A percentile compares a stretch with the other conserved stretches of the same genome.
phyloP scores from a whole-genome alignment of 2,113 vertebrate genomes.

The human region DNA sequence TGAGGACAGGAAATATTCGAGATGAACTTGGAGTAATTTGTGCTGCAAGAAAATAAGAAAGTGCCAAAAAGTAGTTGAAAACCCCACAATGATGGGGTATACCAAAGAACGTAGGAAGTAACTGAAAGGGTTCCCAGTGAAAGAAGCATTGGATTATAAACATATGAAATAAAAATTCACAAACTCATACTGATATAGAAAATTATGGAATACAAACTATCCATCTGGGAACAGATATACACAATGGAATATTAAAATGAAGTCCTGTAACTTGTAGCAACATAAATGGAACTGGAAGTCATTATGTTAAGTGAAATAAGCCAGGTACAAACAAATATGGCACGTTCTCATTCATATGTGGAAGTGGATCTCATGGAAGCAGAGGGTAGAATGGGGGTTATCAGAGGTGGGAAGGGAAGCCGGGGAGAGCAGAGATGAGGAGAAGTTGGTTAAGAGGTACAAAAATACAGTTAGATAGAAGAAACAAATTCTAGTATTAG shows the following conservation, averaged over 20 bases:
- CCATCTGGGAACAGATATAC: neutral
- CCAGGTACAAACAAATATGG: neutral
- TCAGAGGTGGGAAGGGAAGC: neutral
- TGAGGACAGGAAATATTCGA: neutral
- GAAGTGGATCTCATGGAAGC: neutral
- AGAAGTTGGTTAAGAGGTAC: neutral
- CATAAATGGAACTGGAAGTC: neutral
- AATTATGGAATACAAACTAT: neutral
- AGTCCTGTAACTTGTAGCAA: neutral
- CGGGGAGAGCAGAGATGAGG: neutral
- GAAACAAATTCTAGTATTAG: neutral
- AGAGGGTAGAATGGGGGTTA: neutral
- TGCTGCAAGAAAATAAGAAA: neutral
- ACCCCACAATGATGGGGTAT: neutral
- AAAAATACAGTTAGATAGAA: neutral
- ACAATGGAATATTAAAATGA: neutral
- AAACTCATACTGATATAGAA: neutral
- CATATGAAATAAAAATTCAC: neutral
- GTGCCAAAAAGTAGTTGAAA: neutral
- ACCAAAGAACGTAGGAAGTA: neutral
- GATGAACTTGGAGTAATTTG: neutral
- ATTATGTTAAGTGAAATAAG: neutral
- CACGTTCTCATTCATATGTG: neutral
- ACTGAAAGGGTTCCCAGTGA: neutral
- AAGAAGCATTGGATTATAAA: neutral